Evolutionary conservation across 1,140 invertebrate species (phyloP), one percentile per base, ranked within the genome.

Genomic region (Neodiprion fabricii): DNA sequence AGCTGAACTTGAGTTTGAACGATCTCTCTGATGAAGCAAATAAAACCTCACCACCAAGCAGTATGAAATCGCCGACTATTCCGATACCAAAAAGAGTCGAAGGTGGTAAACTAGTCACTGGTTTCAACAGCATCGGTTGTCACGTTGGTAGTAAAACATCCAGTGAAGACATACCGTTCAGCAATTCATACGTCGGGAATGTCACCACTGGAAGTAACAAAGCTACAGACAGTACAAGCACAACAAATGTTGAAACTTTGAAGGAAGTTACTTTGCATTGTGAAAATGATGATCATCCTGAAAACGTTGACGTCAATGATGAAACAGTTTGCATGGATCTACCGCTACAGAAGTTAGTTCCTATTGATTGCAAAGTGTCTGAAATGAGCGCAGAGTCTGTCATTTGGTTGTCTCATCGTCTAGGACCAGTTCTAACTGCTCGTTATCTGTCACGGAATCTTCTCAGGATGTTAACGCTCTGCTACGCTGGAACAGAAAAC

Each of bases 401-500:
- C 0, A 93, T 96, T 66, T 99, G 97, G 97, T 84, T 99, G 23
- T 93, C 96, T 1, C 95, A 98, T 88, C 91, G 97, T 78, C 87
- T 99, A n/a, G 98, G 98, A 0, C 98, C 98, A 0, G 95, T 99
- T 40, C 89, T 99, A 8, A 97, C 97, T 4, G 96, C 97, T 14
- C 92, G 95, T 78, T 94, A 96, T 89, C 90, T 99, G 28, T 96
- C 97, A 0, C 90, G 96, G 65, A 99, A 99, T 90, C 89, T 99
- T 53, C 88, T 99, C 5, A 92, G 97, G 79, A 98, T 99, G 94
- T 87, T 99, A 12, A 95, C 96, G 0, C 86, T 99, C 0, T 99
- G 98, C 86, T 99, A 98, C 84, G 92, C 96, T 28, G 96, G 96
- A 0, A 92, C 92, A 80, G 95, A 96, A 76, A 96, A 96, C 86